These are phyloP conservation scores for Hypselothyrea guttata DNA, from an alignment of 2,888 invertebrate species.

Conservation along the genomic window DNA sequence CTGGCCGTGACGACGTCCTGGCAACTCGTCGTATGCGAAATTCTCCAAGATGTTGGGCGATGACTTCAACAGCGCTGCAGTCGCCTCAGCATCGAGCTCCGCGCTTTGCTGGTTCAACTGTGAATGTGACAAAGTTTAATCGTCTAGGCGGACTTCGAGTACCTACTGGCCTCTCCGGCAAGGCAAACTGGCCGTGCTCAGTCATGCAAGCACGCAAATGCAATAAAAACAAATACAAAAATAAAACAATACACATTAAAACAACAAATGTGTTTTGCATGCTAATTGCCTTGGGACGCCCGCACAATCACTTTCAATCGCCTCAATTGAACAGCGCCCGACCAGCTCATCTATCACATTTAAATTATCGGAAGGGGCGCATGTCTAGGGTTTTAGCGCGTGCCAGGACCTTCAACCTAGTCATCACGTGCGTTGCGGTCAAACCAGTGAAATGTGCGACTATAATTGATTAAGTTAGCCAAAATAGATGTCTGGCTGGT, in stretches of 20 bases:
- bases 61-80: slow-evolving; percentile 78
- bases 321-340: slow-evolving; percentile 20
- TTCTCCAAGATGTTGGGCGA: slow-evolving; percentile 82
- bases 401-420: slow-evolving; percentile 40
- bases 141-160: neutral
- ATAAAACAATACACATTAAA: neutral
- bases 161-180: slow-evolving; percentile 21
- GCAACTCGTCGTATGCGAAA: slow-evolving; percentile 80
- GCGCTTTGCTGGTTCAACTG: slow-evolving; percentile 47
- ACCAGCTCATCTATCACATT: slow-evolving; percentile 27
- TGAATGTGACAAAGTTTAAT: slow-evolving; percentile 37
- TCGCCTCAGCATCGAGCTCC: slow-evolving; percentile 64
- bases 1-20: slow-evolving; percentile 31
- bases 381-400: slow-evolving; percentile 14
- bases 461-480: no score
- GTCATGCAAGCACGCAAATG: slow-evolving; percentile 56
- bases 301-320: slow-evolving; percentile 49
- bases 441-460: no score
- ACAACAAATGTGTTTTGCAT: slow-evolving; percentile 51
- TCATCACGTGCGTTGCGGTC: no score
- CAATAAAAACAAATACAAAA: slow-evolving; percentile 57
- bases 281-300: slow-evolving; percentile 60
- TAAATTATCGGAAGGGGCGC: neutral
- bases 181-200: slow-evolving; percentile 48
- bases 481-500: no score